phyloP scores from a whole-genome alignment of 2,113 vertebrate species.

The Serilophus lunatus region DNA sequence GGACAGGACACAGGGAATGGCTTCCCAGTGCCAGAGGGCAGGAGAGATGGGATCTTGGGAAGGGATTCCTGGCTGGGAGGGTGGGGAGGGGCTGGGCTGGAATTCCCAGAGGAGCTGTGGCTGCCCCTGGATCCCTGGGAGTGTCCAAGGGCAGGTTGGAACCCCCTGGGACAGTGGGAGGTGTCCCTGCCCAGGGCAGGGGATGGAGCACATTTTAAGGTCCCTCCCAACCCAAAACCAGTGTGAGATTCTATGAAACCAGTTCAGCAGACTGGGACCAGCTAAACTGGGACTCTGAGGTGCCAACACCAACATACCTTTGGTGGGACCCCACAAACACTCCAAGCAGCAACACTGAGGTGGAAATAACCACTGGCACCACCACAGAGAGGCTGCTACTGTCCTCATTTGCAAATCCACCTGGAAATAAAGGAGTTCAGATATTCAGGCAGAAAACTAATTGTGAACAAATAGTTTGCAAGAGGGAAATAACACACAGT shows the following conservation, averaged over 20 bases:
- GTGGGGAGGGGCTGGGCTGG: too few species aligned
- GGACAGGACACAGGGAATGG: background rate
- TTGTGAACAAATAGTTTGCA: background rate
- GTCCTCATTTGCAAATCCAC: conserved; percentile 34
- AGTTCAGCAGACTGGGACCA: background rate
- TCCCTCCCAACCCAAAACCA: background rate
- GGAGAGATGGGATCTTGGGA: rapidly evolving
- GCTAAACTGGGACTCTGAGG: background rate
- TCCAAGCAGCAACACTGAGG: conserved; percentile 80
- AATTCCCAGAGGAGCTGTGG: background rate
- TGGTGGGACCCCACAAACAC: conserved; percentile 83
- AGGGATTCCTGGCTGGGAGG: background rate
- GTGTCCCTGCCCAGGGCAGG: background rate
- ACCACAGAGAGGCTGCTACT: conserved; percentile 75
- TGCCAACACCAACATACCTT: conserved; percentile 68
- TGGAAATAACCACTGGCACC: conserved; percentile 81
- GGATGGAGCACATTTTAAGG: background rate
- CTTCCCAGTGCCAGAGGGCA: too few species aligned
- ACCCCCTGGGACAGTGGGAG: rapidly evolving
- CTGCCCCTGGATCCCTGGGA: background rate
- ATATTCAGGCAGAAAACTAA: background rate
- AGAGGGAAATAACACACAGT: background rate
- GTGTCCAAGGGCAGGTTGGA: background rate
- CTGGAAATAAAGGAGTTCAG: conserved; percentile 69
- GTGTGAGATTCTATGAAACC: background rate